These are phyloP conservation scores for Pycnonotus jocosus DNA, from an alignment of 2,113 vertebrate genomes.

Conservation along the genomic window DNA sequence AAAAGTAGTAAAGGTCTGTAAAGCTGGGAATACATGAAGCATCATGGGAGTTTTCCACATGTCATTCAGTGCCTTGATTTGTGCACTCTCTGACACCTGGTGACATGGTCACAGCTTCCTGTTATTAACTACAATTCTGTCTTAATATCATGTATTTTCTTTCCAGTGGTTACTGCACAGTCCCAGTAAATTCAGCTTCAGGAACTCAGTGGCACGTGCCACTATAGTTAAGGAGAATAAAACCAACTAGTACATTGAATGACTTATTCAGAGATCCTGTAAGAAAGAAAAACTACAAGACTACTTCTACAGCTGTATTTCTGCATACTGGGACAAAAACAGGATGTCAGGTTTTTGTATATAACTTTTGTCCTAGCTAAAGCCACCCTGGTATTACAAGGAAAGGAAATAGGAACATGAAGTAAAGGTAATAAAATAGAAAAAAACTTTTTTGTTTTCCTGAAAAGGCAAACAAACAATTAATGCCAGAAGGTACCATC, in stretches of 20 bases:
- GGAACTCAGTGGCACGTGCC: background rate
- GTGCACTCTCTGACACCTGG: background rate
- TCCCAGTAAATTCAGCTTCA: background rate
- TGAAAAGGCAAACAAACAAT: conserved; percentile 5
- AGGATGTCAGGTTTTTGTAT: background rate
- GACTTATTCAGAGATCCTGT: background rate
- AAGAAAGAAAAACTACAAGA: background rate
- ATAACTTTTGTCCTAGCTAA: background rate
- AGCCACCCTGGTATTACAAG: background rate
- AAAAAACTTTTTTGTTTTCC: background rate
- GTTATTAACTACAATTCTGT: background rate
- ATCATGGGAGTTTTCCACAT: rapidly evolving
- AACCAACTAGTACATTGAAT: background rate
- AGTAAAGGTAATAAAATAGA: background rate
- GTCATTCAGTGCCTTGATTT: background rate
- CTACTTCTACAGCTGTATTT: background rate
- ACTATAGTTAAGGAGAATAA: background rate
- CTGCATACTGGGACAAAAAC: background rate
- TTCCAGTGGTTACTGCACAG: background rate
- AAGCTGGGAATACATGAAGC: background rate
- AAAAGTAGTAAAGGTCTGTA: background rate
- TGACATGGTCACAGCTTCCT: background rate
- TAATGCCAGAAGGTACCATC: background rate
- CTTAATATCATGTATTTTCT: rapidly evolving
- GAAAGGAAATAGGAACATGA: conserved; percentile 1